These are phyloP conservation scores for Heliornis fulica DNA, from an alignment of 2,113 vertebrate genomes.

Conservation along the genomic window DNA sequence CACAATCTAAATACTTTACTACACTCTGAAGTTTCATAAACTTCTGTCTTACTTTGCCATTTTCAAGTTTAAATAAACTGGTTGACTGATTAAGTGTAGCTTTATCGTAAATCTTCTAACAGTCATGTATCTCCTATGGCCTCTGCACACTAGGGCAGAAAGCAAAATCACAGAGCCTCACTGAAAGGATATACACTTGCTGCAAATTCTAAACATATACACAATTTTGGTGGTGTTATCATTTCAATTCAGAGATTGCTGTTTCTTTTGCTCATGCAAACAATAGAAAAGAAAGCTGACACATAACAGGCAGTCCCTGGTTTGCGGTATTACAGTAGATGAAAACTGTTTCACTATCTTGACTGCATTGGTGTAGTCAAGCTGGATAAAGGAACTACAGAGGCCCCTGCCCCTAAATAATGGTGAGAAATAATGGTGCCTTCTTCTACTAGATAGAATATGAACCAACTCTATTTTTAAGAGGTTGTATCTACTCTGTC, in stretches of 20 bases:
- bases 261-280: slow-evolving; percentile 15
- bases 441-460: background rate
- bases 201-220: slow-evolving; percentile 14
- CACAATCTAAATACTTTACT: background rate
- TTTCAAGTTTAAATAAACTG: slow-evolving; percentile 18
- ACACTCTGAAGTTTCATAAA: background rate
- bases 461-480: background rate
- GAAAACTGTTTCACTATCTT: background rate
- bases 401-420: slow-evolving; percentile 7
- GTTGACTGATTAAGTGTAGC: background rate
- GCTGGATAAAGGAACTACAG: background rate
- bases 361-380: background rate
- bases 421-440: background rate
- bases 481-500: background rate
- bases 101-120: slow-evolving; percentile 13
- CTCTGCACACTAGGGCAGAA: background rate
- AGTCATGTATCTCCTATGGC: background rate
- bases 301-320: background rate
- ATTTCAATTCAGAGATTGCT: background rate
- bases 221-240: slow-evolving; percentile 7
- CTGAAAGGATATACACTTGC: background rate
- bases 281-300: slow-evolving; percentile 31
- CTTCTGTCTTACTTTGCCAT: background rate
- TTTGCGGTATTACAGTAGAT: slow-evolving; percentile 11
- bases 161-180: background rate